Evolutionary conservation across 2,888 invertebrate genomes (phyloP).

Genomic region (Drosophila longiperda): DNA sequence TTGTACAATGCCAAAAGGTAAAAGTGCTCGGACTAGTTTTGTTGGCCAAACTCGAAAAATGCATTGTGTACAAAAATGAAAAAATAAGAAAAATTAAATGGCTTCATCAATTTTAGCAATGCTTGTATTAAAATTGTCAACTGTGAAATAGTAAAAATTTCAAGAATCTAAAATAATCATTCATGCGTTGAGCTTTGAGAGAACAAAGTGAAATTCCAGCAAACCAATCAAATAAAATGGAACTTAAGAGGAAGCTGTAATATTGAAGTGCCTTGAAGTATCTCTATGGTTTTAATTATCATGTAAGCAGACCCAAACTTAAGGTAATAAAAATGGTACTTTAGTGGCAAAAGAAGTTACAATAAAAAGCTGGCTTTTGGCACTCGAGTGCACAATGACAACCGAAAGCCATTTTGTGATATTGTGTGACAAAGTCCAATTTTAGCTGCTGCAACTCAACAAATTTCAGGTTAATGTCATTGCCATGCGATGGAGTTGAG

Average conservation of each 20-base stretch:
- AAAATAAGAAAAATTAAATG: neutral
- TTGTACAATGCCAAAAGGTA: constrained; percentile 34
- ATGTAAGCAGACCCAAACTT: neutral
- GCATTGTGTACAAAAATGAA: neutral
- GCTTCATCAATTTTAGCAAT: neutral
- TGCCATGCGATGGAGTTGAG: constrained; percentile 22
- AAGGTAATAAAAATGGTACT: neutral
- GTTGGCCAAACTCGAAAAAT: neutral
- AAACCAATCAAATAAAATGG: neutral
- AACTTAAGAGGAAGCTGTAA: neutral
- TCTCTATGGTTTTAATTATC: neutral
- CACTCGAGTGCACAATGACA: constrained; percentile 8
- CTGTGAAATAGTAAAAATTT: neutral
- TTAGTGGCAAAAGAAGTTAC: neutral
- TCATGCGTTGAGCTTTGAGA: neutral
- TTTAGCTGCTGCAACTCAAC: constrained; percentile 3
- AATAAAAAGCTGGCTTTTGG: neutral
- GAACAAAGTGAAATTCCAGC: neutral
- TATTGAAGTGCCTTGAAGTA: neutral
- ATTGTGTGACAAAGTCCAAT: constrained; percentile 21
- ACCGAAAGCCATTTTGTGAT: constrained; percentile 5
- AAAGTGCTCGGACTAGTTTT: constrained; percentile 22
- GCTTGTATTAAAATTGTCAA: neutral
- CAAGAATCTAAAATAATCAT: neutral
- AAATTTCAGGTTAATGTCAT: constrained; percentile 17